Base-by-base conservation (phyloP, 2,888 invertebrate genomes). In the Drosophila subquinaria region DNA sequence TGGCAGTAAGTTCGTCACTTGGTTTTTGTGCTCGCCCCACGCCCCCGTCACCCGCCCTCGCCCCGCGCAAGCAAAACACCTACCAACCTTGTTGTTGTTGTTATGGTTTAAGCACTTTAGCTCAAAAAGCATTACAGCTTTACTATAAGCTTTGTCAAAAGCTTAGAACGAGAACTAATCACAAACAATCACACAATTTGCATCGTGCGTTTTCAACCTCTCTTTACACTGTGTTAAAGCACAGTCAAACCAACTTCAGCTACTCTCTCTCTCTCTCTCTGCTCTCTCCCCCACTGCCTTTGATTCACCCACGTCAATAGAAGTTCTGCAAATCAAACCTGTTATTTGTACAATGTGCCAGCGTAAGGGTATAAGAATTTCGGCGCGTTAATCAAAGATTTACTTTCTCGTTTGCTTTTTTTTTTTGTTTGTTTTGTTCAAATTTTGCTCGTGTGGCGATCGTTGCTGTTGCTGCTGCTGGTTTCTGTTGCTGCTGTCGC, bases 1-100 rank as follows among this genome's bases (percentile, higher is more conserved):
- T 89, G 77, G 82, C 90, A 90, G 77, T 85, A 87, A 88, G 89
- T 85, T 88, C 89, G 90, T 88, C 90, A 89, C 88, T 89, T 88
- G 85, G 82, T 81, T 77, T 84, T 77, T 77, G 68, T 77, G 79
- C 73, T 76, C 73, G 62, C 70, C 66, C 43, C 62, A 51, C 82
- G 62, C 66, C 63, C 61, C 40, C 65, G 57, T 67, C 69, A 70
- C 59, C 66, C 59, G 27, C 68, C 61, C 45, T 52, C 57, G 9
- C 23, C 48, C 63, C 51, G 36, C 53, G 30, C 66, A 11, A 55
- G 51, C 68, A 69, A 73, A 74, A 74, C 88, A 82, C 80, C 88
- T 82, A 79, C 71, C 78, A 65, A 57, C 68, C 62, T 66, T 76
- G 65, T 57, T 73, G 72, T 64, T 73, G 69, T 42, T 70, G 53